These are phyloP conservation scores for Pica pica DNA, from an alignment of 2,113 vertebrate genomes.

Conservation along the genomic window DNA sequence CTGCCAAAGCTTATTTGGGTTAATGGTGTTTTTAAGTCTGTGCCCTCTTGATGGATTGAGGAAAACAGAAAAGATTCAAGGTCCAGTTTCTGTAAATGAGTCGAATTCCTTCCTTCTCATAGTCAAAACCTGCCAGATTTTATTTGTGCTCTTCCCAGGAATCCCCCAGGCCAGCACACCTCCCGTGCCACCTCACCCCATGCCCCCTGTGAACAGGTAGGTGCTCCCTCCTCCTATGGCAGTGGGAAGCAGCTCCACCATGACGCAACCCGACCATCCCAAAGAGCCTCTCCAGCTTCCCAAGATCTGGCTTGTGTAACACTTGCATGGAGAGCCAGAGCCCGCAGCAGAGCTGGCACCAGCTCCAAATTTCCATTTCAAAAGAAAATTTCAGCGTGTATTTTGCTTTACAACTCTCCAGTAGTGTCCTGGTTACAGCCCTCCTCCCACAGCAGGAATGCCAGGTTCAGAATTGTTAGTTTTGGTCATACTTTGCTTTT, in stretches of 20 bases:
- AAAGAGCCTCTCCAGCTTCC: neutral
- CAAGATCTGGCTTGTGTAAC: slow-evolving; percentile 36
- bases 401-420: neutral
- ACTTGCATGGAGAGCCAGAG: neutral
- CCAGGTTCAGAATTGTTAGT: neutral
- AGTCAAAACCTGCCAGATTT: neutral
- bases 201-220: neutral
- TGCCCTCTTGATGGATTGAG: neutral
- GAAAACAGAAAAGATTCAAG: neutral
- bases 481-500: neutral
- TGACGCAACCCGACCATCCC: neutral
- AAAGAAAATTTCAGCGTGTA: neutral
- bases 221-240: rapidly evolving
- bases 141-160: neutral
- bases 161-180: neutral
- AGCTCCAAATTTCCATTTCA: slow-evolving; percentile 44
- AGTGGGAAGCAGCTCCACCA: neutral
- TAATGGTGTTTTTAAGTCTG: neutral
- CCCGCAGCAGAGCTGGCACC: neutral
- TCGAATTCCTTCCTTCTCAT: neutral
- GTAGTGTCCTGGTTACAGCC: neutral
- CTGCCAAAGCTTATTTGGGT: neutral
- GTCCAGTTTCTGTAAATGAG: neutral
- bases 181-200: rapidly evolving
- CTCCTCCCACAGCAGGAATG: neutral